These are phyloP conservation scores for Diplolepis rosae DNA, from an alignment of 2,888 invertebrate species.

Conservation along the genomic window DNA sequence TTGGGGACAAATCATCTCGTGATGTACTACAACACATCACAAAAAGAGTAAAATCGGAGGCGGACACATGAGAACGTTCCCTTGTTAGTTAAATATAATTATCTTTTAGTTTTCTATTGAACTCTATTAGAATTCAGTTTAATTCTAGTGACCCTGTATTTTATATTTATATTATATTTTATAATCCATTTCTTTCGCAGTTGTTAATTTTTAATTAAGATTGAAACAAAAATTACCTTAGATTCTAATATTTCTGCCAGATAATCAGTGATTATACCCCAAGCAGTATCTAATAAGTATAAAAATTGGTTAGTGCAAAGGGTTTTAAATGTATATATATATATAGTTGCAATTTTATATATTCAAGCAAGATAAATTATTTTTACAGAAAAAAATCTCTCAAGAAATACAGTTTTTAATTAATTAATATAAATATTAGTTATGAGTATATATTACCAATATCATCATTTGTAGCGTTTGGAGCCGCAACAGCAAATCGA, in stretches of 20 bases:
- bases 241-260: slow-evolving; percentile 87
- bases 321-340: too few relatives aligned
- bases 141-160: too few relatives aligned
- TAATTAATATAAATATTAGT: background rate
- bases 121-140: too few relatives aligned
- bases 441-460: slow-evolving; percentile 77
- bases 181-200: too few relatives aligned
- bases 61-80: too few relatives aligned
- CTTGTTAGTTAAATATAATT: too few relatives aligned
- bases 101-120: too few relatives aligned
- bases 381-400: background rate
- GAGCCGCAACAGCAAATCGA: slow-evolving; percentile 94
- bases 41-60: too few relatives aligned
- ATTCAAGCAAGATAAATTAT: background rate
- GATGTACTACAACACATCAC: too few relatives aligned
- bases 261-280: slow-evolving; percentile 88
- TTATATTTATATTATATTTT: too few relatives aligned
- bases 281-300: slow-evolving; percentile 84
- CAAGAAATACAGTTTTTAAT: background rate
- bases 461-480: slow-evolving; percentile 89
- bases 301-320: slow-evolving; percentile 61
- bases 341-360: background rate
- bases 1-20: too few relatives aligned
- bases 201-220: too few relatives aligned
- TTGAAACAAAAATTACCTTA: slow-evolving; percentile 62